Evolutionary conservation across 1,140 invertebrate genomes (phyloP).

Genomic region (Diorhabda sublineata): DNA sequence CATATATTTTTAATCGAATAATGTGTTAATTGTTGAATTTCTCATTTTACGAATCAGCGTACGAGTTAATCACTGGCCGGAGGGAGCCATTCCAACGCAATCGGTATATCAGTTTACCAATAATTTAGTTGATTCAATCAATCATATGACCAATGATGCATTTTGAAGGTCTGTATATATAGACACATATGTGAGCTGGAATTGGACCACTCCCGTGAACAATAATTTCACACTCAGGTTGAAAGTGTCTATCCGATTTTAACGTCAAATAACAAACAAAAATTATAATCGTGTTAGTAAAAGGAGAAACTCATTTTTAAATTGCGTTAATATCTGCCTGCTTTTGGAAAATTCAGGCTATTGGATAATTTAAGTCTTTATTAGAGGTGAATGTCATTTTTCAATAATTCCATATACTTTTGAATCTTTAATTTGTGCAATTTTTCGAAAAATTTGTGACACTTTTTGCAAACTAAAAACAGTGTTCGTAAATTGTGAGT

Average conservation of each 20-base stretch:
- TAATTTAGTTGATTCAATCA: conserved; percentile 32
- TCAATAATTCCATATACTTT: too few relatives aligned
- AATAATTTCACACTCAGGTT: neutral
- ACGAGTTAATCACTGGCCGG: conserved; percentile 32
- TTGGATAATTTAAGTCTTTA: too few relatives aligned
- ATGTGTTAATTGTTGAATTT: conserved; percentile 31
- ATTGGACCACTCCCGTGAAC: conserved; percentile 1
- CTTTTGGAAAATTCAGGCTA: too few relatives aligned
- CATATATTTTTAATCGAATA: conserved; percentile 21
- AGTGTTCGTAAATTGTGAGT: too few relatives aligned
- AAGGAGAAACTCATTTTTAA: too few relatives aligned
- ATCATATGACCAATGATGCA: conserved; percentile 20
- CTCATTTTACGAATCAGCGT: conserved; percentile 35
- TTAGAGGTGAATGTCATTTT: too few relatives aligned
- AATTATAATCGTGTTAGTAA: too few relatives aligned
- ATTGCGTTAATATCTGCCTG: too few relatives aligned
- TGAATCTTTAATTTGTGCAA: too few relatives aligned
- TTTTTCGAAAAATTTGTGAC: too few relatives aligned
- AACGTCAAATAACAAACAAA: neutral
- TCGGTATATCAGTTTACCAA: conserved; percentile 32
- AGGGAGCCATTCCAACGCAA: conserved; percentile 27
- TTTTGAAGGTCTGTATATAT: conserved; percentile 15
- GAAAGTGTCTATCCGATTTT: neutral
- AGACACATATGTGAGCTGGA: conserved; percentile 7
- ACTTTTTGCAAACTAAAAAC: too few relatives aligned